Conservation (phyloP, 1,140 invertebrate genomes). For the Pseudomyrmex cubaensis region DNA sequence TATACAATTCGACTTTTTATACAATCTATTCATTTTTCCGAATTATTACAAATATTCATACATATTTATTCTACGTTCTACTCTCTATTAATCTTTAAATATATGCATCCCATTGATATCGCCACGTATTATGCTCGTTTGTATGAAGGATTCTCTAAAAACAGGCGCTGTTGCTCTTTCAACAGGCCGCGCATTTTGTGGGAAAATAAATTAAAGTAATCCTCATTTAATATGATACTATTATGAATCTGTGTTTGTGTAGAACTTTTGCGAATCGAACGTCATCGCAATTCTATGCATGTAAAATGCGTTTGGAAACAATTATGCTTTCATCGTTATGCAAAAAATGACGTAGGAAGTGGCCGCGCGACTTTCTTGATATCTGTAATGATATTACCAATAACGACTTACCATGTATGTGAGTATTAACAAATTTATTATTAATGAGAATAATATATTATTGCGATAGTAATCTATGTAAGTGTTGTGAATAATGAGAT, state of each 20-base stretch:
- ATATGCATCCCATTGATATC: not conserved
- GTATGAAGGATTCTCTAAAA: constrained; percentile 41
- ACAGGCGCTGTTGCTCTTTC: constrained; percentile 44
- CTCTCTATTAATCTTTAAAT: no score
- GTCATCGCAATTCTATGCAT: constrained; percentile 55
- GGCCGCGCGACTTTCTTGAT: constrained; percentile 76
- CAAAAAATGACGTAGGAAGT: constrained; percentile 65
- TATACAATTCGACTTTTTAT: no score
- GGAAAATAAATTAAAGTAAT: constrained; percentile 50
- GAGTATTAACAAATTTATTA: constrained; percentile 84
- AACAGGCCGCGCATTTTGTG: constrained; percentile 50
- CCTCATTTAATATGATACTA: constrained; percentile 52
- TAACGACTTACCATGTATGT: constrained; percentile 83
- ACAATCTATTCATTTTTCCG: no score
- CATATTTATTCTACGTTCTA: no score
- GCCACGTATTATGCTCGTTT: constrained; percentile 14
- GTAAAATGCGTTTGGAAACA: constrained; percentile 40
- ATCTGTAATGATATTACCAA: constrained; percentile 81
- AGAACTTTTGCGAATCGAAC: constrained; percentile 52
- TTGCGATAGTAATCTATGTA: constrained; percentile 85
- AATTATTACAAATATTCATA: no score
- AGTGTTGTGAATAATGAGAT: constrained; percentile 86
- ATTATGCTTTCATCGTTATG: constrained; percentile 53
- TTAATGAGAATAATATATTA: constrained; percentile 83
- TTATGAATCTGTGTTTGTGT: constrained; percentile 40